Conservation (phyloP, 2,888 invertebrate species). For the Urechis unicinctus region DNA sequence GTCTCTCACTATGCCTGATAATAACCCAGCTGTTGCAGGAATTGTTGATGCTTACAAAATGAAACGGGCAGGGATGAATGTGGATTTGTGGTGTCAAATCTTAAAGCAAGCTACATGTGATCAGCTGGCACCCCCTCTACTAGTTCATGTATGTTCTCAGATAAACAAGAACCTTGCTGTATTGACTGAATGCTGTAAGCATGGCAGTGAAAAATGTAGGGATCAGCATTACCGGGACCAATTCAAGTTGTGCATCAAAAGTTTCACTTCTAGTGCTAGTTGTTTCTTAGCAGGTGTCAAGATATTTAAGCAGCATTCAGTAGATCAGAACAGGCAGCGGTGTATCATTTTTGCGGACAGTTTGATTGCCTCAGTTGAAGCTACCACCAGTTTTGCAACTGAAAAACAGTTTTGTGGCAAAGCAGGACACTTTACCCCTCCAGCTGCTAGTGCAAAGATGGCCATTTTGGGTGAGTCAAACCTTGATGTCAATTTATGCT, state of each 20-base stretch:
- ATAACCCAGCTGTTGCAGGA: constrained; percentile 28
- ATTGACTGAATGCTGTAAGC: constrained; percentile 37
- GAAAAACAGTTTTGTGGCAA: constrained; percentile 43
- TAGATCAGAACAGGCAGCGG: constrained; percentile 27
- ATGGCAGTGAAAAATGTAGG: constrained; percentile 31
- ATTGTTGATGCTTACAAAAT: constrained; percentile 41
- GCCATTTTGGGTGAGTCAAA: constrained; percentile 38
- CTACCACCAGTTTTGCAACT: constrained; percentile 40
- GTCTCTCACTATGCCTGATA: constrained; percentile 27
- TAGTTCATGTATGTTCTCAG: constrained; percentile 37
- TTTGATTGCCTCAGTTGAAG: constrained; percentile 37
- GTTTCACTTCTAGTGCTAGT: constrained; percentile 39
- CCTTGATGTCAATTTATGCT: too few relatives aligned
- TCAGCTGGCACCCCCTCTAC: constrained; percentile 33
- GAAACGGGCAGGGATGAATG: constrained; percentile 38
- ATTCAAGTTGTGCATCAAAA: constrained; percentile 42
- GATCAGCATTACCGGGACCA: constrained; percentile 34
- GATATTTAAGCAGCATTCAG: constrained; percentile 33
- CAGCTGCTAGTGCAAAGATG: constrained; percentile 36
- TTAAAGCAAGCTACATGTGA: constrained; percentile 31
- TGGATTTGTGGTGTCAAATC: constrained; percentile 35
- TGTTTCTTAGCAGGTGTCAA: constrained; percentile 41
- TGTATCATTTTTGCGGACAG: constrained; percentile 43
- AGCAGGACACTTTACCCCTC: constrained; percentile 30
- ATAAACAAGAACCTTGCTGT: constrained; percentile 35